A percentile compares a stretch with the other conserved stretches of the same genome.
Evolutionary conservation across 2,888 invertebrate species (phyloP).

Genomic region (Ceratothoa steindachneri): DNA sequence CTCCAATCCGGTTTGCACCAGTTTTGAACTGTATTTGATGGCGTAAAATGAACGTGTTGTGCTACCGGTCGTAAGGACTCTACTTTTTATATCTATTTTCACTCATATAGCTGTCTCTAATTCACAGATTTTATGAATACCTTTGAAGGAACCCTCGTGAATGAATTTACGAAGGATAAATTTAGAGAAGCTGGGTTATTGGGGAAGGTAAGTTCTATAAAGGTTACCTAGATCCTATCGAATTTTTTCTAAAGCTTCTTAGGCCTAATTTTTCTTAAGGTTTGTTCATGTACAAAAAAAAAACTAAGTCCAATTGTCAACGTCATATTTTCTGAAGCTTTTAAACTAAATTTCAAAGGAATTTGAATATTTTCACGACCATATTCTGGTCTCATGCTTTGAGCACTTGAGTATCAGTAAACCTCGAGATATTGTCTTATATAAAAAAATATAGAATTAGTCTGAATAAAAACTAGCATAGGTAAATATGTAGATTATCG

Average conservation of each 20-base stretch:
- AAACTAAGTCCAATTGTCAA: too few relatives aligned
- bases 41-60: conserved; percentile 37
- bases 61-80: conserved; percentile 8
- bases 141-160: conserved; percentile 7
- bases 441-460: too few relatives aligned
- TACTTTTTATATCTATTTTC: conserved; percentile 22
- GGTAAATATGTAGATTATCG: too few relatives aligned
- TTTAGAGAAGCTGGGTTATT: neutral
- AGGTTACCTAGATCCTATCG: neutral
- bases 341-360: too few relatives aligned
- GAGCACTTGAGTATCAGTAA: too few relatives aligned
- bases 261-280: neutral
- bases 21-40: conserved; percentile 47
- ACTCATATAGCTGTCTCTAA: neutral
- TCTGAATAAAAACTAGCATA: too few relatives aligned
- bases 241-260: too few relatives aligned
- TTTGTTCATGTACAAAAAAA: too few relatives aligned
- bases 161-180: conserved; percentile 27
- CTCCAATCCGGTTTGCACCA: conserved; percentile 47
- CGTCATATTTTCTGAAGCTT: too few relatives aligned
- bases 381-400: too few relatives aligned
- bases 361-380: too few relatives aligned
- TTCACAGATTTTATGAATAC: conserved; percentile 17
- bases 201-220: conserved; percentile 24
- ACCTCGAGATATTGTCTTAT: too few relatives aligned